A percentile compares a stretch with the other conserved stretches of the same genome.
Evolutionary conservation across 2,113 vertebrate species (phyloP).

Genomic region (Centropristis striata): DNA sequence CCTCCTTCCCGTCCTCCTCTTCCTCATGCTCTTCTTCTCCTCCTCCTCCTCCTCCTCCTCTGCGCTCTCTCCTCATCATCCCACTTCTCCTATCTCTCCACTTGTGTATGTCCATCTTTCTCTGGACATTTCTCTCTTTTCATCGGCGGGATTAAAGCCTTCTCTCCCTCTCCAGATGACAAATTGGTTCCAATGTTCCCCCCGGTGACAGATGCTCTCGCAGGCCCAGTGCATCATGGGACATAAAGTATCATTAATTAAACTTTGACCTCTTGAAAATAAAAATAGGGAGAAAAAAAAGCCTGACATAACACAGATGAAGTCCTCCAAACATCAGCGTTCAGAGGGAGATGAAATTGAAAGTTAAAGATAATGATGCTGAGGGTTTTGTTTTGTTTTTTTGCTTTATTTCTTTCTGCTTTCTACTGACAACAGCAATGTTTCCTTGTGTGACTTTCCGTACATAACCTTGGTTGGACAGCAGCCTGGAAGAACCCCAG

Average conservation of each 20-base stretch:
- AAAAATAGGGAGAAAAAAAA: constrained; percentile 44
- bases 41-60: constrained; percentile 60
- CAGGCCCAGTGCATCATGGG: constrained; percentile 71
- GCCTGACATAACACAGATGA: constrained; percentile 38
- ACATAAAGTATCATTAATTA: constrained; percentile 77
- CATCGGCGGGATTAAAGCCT: constrained; percentile 74
- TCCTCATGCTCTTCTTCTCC: constrained; percentile 33
- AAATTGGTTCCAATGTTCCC: constrained; percentile 82
- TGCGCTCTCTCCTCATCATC: constrained; percentile 56
- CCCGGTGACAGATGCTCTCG: constrained; percentile 75
- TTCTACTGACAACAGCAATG: neutral
- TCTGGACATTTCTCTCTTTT: constrained; percentile 67
- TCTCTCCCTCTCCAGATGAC: constrained; percentile 73
- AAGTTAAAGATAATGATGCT: neutral
- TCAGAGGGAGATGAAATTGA: neutral
- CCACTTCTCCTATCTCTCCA: constrained; percentile 20
- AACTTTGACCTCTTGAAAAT: constrained; percentile 66
- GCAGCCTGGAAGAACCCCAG: neutral
- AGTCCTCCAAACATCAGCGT: constrained; percentile 21
- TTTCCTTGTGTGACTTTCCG: neutral
- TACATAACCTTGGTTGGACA: neutral
- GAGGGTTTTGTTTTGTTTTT: neutral
- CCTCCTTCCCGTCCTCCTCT: constrained; percentile 35
- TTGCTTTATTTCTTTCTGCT: neutral
- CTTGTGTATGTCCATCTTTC: constrained; percentile 58